phyloP scores from a whole-genome alignment of 2,888 invertebrate genomes.

The Thereva unica region DNA sequence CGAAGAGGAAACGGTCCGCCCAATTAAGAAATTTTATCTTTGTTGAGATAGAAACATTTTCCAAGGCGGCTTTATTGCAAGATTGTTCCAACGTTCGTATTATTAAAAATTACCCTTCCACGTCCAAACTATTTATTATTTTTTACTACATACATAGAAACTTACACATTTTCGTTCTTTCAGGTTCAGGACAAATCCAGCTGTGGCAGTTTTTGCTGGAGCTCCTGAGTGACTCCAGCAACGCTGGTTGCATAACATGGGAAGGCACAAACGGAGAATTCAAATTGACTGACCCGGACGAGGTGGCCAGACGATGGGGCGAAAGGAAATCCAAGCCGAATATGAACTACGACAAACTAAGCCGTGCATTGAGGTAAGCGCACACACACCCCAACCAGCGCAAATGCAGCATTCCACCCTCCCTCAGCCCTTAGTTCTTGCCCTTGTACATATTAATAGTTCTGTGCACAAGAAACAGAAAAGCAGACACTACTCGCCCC shows the following conservation, averaged over 20 bases:
- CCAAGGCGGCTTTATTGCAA: no score
- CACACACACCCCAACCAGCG: slow-evolving; percentile 9
- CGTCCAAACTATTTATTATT: no score
- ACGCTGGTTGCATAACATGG: slow-evolving; percentile 97
- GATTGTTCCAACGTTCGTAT: no score
- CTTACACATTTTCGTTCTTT: slow-evolving; percentile 40
- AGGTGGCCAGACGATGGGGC: slow-evolving; percentile 97
- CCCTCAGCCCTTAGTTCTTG: background rate
- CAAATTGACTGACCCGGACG: slow-evolving; percentile 97
- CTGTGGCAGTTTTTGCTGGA: slow-evolving; percentile 99
- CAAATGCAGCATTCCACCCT: background rate
- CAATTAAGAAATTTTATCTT: background rate
- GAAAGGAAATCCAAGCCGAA: slow-evolving; percentile 99
- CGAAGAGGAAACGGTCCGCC: background rate
- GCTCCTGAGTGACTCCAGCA: slow-evolving; percentile 91
- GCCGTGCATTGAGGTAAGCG: slow-evolving; percentile 87
- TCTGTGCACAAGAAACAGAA: slow-evolving; percentile 9
- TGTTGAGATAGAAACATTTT: background rate
- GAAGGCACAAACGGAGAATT: slow-evolving; percentile 98
- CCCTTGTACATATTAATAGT: slow-evolving; percentile 7
- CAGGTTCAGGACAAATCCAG: slow-evolving; percentile 96
- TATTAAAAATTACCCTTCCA: background rate
- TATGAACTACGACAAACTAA: slow-evolving; percentile 99
- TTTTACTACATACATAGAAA: background rate
- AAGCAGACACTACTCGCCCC: background rate